Base-by-base conservation (phyloP, 2,797 vertebrate species). In the Sebastiscus tertius region DNA sequence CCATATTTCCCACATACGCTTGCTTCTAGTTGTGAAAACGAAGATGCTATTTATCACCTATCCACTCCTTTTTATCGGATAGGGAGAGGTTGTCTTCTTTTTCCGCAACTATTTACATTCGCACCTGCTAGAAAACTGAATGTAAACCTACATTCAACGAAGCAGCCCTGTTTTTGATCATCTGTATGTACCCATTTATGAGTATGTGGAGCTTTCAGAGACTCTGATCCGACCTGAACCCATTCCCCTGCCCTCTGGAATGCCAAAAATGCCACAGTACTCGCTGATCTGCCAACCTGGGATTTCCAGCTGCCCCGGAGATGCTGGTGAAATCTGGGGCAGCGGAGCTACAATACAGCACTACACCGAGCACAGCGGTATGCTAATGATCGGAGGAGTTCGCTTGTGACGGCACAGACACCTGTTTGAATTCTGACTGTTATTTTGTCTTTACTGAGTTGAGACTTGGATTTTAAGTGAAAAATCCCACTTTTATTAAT, bases 211-310 rank as follows among this genome's bases (percentile, higher is more conserved):
- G 75, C 16, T 58, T 76, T 71, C 4, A 60, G 26, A 80, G 75
- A 71, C 52, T 68, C 46, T 82, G 80, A 89, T 86, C 87, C 54
- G 22, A 86, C 49, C 59, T 81, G 75, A 89, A 87, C 82, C 71
- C 77, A 59, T 77, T 85, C 75, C 79, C 80, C 85, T 81, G 31
- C 22, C 36, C 80, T 49, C 39, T 79, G 86, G 91, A 93, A 94
- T 94, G 85, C 59, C 58, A 90, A 86, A 90, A 75, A 93, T 88
- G 81, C 76, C 76, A 52, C 75, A 39, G 58, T 39, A 29, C 75
- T 75, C 75, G 52, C 63, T 66, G 61, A 86, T 83, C 79, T 85
- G 84, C 85, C 86, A 91, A 77, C 62, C 67, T 84, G 36, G 76
- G 82, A 87, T 83, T 89, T 88, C 42, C 24, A 80, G 81, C 79